A percentile compares a stretch with the other conserved stretches of the same genome.
Evolutionary conservation across 2,113 vertebrate species (phyloP).

Genomic region (Silurus asotus): DNA sequence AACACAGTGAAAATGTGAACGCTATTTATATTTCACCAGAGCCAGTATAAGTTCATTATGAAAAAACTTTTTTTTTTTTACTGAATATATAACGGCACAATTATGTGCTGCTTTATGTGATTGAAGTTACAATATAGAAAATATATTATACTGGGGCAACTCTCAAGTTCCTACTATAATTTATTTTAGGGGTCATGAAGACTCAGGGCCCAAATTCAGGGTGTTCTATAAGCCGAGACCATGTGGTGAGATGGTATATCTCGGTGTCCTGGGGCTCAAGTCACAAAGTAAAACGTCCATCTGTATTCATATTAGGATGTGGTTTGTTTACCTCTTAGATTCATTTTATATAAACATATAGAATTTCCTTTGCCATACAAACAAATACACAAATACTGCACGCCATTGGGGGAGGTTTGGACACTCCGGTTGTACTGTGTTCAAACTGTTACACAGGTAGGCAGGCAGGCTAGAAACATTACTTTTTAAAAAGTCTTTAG

Average conservation of each 20-base stretch:
- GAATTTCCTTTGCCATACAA: slow-evolving; percentile 68
- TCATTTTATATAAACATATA: slow-evolving; percentile 68
- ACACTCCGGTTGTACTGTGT: slow-evolving; percentile 62
- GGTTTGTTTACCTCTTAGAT: slow-evolving; percentile 49
- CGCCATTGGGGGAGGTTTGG: slow-evolving; percentile 53
- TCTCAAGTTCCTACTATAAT: slow-evolving; percentile 10
- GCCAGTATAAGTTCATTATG: neutral
- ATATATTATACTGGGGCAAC: neutral
- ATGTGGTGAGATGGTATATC: neutral
- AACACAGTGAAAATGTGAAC: neutral
- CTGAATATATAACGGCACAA: no score
- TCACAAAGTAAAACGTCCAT: slow-evolving; percentile 47
- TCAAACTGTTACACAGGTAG: slow-evolving; percentile 63
- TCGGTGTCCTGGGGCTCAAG: neutral
- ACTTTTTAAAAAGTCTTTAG: slow-evolving; percentile 73
- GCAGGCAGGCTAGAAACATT: slow-evolving; percentile 63
- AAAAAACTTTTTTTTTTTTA: neutral
- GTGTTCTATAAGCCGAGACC: neutral
- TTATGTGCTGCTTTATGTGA: no score
- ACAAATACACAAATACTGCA: slow-evolving; percentile 77
- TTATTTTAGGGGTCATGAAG: slow-evolving; percentile 33
- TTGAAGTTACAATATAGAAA: neutral
- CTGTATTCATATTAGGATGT: slow-evolving; percentile 37
- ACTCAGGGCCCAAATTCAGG: neutral
- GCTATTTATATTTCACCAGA: neutral